Conservation (phyloP, 2,797 vertebrate species). For the Gymnoscopelus microlampas region DNA sequence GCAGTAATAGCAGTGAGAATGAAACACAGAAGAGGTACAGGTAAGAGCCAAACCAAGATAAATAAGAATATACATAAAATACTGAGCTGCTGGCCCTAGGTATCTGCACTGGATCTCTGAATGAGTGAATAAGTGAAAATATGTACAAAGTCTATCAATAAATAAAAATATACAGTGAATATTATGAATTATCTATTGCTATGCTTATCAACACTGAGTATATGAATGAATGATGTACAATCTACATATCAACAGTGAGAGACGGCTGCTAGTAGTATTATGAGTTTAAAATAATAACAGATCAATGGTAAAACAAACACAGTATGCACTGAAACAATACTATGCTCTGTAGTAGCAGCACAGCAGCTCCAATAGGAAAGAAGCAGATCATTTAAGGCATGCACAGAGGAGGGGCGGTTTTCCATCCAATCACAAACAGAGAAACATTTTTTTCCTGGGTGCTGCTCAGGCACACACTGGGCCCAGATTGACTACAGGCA, state of each 20-base stretch:
- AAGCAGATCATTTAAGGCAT: constrained; percentile 24
- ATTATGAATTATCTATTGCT: no score
- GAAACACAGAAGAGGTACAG: no score
- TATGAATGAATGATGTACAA: neutral
- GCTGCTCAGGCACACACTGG: constrained; percentile 57
- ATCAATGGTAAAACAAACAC: constrained; percentile 37
- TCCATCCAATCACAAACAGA: constrained; percentile 58
- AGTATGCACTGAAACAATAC: constrained; percentile 14
- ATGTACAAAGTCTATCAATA: no score
- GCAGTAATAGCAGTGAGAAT: no score
- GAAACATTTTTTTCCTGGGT: constrained; percentile 40
- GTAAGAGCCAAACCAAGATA: no score
- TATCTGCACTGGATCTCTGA: no score
- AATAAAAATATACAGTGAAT: no score
- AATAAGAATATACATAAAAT: no score
- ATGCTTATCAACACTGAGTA: no score
- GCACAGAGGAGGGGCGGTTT: constrained; percentile 59
- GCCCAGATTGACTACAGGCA: constrained; percentile 57
- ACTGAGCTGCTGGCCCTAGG: no score
- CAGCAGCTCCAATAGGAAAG: constrained; percentile 23
- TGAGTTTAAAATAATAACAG: neutral
- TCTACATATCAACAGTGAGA: neutral
- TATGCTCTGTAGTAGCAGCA: constrained; percentile 31
- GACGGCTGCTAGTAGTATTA: neutral
- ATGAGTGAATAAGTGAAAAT: no score